These are phyloP conservation scores for Aurelia aurita complex sp. Pacific DNA, from an alignment of 30 jellyfish, hydroid and myxozoan genomes.

Conservation along the genomic window DNA sequence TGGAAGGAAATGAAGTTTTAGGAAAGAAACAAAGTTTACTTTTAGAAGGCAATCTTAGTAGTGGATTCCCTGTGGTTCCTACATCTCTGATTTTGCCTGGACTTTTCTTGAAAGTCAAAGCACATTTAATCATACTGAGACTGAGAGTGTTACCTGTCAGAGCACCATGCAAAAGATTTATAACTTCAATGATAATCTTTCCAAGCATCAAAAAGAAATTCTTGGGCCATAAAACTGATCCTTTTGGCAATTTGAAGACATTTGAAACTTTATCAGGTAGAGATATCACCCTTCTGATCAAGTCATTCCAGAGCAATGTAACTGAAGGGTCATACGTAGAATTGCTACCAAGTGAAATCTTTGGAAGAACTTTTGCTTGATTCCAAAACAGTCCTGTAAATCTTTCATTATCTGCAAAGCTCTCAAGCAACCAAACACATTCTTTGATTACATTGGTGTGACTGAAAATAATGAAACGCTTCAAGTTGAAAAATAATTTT, in stretches of 20 bases:
- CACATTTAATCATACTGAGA: too few species aligned
- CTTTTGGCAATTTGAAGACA: constrained; percentile 31
- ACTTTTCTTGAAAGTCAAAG: too few species aligned
- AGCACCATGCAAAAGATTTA: constrained; percentile 16
- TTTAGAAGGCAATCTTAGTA: too few species aligned
- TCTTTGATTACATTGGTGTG: constrained; percentile 39
- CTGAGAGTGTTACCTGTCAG: constrained; percentile 38
- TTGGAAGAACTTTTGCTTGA: constrained; percentile 60
- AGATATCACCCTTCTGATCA: constrained; percentile 45
- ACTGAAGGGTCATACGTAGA: constrained; percentile 27
- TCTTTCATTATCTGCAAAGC: constrained; percentile 3
- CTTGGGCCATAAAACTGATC: constrained; percentile 52
- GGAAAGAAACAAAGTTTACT: too few species aligned
- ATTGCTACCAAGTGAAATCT: not conserved
- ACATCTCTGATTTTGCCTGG: too few species aligned
- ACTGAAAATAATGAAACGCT: not conserved
- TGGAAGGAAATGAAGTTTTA: too few species aligned
- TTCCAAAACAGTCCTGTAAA: constrained; percentile 39
- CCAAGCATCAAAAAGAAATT: constrained; percentile 35
- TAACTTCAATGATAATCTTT: constrained; percentile 29
- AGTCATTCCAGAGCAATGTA: constrained; percentile 53
- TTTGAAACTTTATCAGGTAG: constrained; percentile 72
- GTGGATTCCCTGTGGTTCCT: too few species aligned
- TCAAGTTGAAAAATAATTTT: too few species aligned
- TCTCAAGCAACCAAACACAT: constrained; percentile 30